Conservation (phyloP, 1,140 invertebrate genomes). For the Pemphigus obesinymphae region DNA sequence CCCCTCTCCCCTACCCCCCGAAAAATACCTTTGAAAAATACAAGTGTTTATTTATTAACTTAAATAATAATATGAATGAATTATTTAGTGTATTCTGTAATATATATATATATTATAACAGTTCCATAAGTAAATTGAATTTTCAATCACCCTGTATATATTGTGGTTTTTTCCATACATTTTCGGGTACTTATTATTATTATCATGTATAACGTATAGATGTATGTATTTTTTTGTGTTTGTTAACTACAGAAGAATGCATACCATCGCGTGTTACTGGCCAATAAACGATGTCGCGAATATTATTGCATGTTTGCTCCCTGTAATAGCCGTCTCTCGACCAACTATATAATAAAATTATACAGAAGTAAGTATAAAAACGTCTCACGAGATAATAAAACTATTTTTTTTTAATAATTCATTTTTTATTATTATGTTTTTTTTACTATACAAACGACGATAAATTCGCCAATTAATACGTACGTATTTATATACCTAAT, state of each 20-base stretch:
- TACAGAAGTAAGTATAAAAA: no score
- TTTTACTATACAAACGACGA: not conserved
- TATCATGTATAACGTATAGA: not conserved
- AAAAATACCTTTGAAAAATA: no score
- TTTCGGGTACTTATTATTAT: not conserved
- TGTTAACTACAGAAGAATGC: conserved; percentile 16
- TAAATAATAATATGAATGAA: no score
- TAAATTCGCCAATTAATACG: not conserved
- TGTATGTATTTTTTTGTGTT: not conserved
- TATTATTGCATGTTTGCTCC: not conserved
- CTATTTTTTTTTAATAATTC: conserved; percentile 5
- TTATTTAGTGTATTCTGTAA: no score
- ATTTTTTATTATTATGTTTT: not conserved
- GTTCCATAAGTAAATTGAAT: no score
- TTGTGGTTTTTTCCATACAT: not conserved
- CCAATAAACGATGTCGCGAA: not conserved
- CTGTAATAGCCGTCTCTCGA: not conserved
- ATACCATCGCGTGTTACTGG: not conserved
- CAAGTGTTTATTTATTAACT: not conserved
- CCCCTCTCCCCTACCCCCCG: no score
- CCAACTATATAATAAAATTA: no score
- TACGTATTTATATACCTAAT: not conserved
- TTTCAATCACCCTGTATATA: no score
- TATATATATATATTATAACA: no score
- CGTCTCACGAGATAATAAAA: not conserved